Conservation (phyloP, 2,113 vertebrate genomes). For the Globicephala melas region DNA sequence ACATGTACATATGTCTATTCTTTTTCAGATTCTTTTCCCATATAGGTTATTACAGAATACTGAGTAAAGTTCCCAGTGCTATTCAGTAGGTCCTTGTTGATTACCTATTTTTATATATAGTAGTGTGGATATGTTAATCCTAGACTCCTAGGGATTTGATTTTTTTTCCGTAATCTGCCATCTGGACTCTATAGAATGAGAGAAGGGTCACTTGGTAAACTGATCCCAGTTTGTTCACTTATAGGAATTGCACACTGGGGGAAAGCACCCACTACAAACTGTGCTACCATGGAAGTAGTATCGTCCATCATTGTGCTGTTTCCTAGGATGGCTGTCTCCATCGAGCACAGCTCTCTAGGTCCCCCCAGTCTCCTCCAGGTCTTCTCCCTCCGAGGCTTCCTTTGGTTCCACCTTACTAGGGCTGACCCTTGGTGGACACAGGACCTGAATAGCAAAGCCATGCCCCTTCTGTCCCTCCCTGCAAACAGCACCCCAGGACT, state of each 20-base stretch:
- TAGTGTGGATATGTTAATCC: background rate
- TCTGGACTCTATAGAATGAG: background rate
- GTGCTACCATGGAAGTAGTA: background rate
- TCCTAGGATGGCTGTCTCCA: background rate
- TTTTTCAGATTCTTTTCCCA: background rate
- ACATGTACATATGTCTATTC: background rate
- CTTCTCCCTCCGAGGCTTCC: background rate
- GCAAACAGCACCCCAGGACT: background rate
- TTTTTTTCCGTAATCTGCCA: background rate
- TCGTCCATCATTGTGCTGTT: accelerated
- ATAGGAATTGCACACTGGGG: background rate
- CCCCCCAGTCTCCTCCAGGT: background rate
- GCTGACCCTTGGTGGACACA: no score
- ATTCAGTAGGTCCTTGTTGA: background rate
- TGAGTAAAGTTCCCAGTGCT: background rate
- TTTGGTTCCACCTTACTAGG: background rate
- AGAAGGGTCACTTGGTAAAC: background rate
- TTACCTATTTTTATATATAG: background rate
- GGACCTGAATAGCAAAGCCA: background rate
- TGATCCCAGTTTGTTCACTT: background rate
- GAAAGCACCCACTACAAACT: background rate
- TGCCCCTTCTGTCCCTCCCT: background rate
- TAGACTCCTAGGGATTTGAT: background rate
- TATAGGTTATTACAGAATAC: background rate
- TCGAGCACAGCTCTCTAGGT: accelerated